Conservation (phyloP, 2,797 vertebrate genomes). For the Sebastolobus alascanus region DNA sequence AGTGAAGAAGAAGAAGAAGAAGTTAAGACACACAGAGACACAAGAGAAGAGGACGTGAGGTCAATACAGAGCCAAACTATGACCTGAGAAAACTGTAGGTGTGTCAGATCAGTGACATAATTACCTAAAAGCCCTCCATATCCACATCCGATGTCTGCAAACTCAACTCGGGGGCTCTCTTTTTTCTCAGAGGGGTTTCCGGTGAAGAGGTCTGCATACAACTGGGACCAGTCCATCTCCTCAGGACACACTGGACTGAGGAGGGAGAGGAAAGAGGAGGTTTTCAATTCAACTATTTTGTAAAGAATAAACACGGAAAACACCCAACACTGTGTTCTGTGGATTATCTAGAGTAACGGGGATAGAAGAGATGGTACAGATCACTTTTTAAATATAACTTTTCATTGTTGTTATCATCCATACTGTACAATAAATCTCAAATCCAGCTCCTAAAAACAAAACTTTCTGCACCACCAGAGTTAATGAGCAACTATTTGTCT, state of each 20-base stretch:
- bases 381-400: background rate
- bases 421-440: background rate
- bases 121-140: conserved; percentile 95
- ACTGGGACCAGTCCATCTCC: conserved; percentile 92
- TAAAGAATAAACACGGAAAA: background rate
- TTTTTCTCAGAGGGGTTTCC: conserved; percentile 63
- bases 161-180: conserved; percentile 85
- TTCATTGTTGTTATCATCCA: background rate
- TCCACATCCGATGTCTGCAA: conserved; percentile 95
- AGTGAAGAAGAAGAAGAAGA: background rate
- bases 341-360: background rate
- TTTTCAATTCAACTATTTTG: accelerated
- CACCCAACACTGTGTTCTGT: background rate
- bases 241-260: conserved; percentile 91
- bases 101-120: background rate
- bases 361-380: background rate
- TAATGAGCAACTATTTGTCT: background rate
- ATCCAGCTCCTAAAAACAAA: background rate
- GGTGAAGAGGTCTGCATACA: conserved; percentile 87
- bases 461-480: background rate
- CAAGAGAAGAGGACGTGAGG: background rate
- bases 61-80: background rate
- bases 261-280: too few relatives aligned
- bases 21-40: conserved; percentile 14
- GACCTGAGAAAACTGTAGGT: background rate